Base-by-base conservation (phyloP, 2,888 invertebrate genomes). In the Dorcus parallelipipedus region DNA sequence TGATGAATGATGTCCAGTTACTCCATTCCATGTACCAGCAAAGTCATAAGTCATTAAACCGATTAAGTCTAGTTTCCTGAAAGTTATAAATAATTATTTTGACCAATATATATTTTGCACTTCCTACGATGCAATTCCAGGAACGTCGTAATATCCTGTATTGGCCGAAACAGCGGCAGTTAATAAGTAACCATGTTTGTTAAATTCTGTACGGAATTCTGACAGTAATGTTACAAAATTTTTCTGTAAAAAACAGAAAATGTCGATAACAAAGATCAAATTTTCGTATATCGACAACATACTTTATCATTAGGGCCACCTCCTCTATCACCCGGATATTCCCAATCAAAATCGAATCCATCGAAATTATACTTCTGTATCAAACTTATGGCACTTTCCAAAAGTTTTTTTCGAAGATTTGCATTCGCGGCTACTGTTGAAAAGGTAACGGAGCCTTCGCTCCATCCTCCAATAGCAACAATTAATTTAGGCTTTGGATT, bases 21-120 rank as follows among this genome's bases (percentile, higher is more conserved):
- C 76, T 0, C 71, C 40, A 42, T 89, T 86, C 85, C 87, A 88
- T 0, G 84, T 74, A 1, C 89, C 88, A 66, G 88, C 84, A 68
- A 88, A 79, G 70, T 91, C 90, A 66, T 90, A 91, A 0, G 87
- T 75, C 89, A 91, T 90, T 0, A 91, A 68, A 67, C 86, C 85
- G 42, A 90, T 82, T 42, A 86, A 80, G 67, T 91, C 84, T 33
- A 90, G 71, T 61, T 85, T 79, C 54, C 84, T 84, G 61, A 26
- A 26, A 26, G 5, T 26, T 26, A 26, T 26, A 26, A 26, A 26
- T 26, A n/a, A 70, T 69, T 54, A 58, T 57, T 64, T 40, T 48
- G 14, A 41, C 6, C 4, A 7, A 41, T 14, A 41, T 5, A 2
- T 26, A 26, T 26, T 4, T 26, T 26, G 5, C 26, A 4, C 5